Evolutionary conservation across 2,797 vertebrate genomes (phyloP).

Genomic region (Enteromius paludinosus): DNA sequence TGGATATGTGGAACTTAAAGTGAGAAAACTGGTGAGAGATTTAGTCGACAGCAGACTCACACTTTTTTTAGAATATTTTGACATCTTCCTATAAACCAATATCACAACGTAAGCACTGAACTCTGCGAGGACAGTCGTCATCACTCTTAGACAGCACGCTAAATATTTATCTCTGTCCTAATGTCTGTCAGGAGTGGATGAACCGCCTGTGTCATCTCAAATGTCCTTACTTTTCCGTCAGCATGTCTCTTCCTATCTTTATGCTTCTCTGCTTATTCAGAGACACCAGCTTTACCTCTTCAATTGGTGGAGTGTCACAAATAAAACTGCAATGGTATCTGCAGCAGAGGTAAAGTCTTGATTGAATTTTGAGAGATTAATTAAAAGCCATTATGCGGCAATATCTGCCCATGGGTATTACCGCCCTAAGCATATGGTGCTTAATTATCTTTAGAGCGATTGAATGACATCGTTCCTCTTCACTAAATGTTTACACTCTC

Average conservation of each 20-base stretch:
- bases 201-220: background rate
- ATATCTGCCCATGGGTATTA: constrained; percentile 47
- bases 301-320: constrained; percentile 4
- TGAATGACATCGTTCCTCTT: constrained; percentile 53
- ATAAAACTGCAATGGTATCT: constrained; percentile 63
- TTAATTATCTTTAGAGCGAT: constrained; percentile 56
- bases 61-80: background rate
- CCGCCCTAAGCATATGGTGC: constrained; percentile 31
- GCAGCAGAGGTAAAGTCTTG: constrained; percentile 67
- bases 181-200: constrained; percentile 33
- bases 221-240: constrained; percentile 18
- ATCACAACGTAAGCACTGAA: background rate
- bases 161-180: constrained; percentile 42
- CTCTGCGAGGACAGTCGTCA: constrained; percentile 25
- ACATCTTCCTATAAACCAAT: background rate
- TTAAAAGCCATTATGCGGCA: constrained; percentile 70
- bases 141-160: constrained; percentile 23
- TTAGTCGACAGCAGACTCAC: background rate
- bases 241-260: constrained; percentile 10
- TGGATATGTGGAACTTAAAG: background rate
- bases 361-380: constrained; percentile 79
- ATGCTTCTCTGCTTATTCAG: constrained; percentile 11
- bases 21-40: background rate
- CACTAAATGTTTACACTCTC: constrained; percentile 44
- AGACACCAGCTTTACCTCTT: constrained; percentile 7